Percentiles rank a stretch among this genome's conserved stretches.
phyloP scores from a whole-genome alignment of 2,113 vertebrate genomes.

The Urocitellus parryii region DNA sequence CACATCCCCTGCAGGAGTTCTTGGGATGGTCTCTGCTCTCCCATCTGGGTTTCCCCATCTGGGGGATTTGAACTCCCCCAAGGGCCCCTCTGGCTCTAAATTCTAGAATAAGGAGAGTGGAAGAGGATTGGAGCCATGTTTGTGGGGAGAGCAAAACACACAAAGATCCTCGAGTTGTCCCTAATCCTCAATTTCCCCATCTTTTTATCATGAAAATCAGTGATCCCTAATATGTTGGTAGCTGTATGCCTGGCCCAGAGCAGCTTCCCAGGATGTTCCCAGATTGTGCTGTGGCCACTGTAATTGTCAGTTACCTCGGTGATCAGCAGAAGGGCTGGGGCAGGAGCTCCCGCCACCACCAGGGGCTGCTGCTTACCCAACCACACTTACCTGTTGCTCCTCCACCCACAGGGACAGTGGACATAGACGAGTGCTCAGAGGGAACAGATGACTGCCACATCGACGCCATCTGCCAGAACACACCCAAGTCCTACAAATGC shows the following conservation, averaged over 20 bases:
- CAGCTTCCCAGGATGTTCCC: neutral
- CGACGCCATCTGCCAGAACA: conserved; percentile 98
- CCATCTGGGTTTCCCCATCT: conserved; percentile 1
- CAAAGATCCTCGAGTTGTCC: too few species aligned
- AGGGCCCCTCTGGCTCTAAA: neutral
- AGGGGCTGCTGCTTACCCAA: rapidly evolving
- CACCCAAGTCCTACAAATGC: conserved; percentile 96
- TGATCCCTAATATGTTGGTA: rapidly evolving
- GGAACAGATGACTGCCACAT: conserved; percentile 97
- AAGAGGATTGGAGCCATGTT: neutral
- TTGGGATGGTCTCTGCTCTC: neutral
- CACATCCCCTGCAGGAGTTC: neutral
- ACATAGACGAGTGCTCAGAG: conserved; percentile 95
- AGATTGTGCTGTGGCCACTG: rapidly evolving
- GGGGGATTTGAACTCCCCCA: neutral
- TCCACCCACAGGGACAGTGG: conserved; percentile 70
- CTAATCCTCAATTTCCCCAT: neutral
- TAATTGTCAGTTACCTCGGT: neutral
- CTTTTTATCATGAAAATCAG: neutral
- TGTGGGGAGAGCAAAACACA: neutral
- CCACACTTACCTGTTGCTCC: neutral
- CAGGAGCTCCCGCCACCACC: neutral
- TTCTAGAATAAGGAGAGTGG: neutral
- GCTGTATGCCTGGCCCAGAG: neutral
- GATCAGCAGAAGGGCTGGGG: rapidly evolving